Evolutionary conservation across 2,797 vertebrate genomes (phyloP).

Genomic region (Etheostoma perlongum): DNA sequence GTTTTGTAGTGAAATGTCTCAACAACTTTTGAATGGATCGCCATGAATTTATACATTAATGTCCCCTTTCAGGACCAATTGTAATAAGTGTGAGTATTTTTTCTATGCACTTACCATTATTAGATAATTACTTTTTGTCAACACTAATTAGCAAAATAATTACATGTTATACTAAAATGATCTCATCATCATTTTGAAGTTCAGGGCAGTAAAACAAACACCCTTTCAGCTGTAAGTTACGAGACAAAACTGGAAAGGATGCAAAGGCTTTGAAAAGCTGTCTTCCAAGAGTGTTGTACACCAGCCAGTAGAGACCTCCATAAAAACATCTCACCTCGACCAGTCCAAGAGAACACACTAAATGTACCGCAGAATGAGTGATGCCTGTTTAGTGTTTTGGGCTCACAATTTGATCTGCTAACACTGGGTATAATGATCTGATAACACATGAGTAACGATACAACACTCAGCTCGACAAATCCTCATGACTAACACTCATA

Average conservation of each 20-base stretch:
- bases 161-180: too few relatives aligned
- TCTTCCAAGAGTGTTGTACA: background rate
- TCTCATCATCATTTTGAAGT: background rate
- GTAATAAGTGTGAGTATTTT: too few relatives aligned
- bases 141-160: too few relatives aligned
- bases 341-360: slow-evolving; percentile 3
- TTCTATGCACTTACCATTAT: too few relatives aligned
- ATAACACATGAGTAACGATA: slow-evolving; percentile 11
- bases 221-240: background rate
- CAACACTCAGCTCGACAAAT: slow-evolving; percentile 18
- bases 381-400: background rate
- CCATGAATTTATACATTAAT: too few relatives aligned
- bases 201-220: background rate
- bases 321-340: slow-evolving; percentile 30
- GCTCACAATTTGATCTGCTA: background rate
- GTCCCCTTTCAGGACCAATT: too few relatives aligned
- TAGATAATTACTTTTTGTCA: too few relatives aligned
- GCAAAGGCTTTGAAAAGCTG: background rate
- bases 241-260: slow-evolving; percentile 1
- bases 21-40: too few relatives aligned
- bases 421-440: slow-evolving; percentile 17
- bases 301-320: background rate
- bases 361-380: background rate
- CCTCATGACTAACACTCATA: slow-evolving; percentile 10
- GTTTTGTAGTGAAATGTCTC: too few relatives aligned